Evolutionary conservation across 2,113 vertebrate species (phyloP).

Genomic region (Campylorhamphus procurvoides): DNA sequence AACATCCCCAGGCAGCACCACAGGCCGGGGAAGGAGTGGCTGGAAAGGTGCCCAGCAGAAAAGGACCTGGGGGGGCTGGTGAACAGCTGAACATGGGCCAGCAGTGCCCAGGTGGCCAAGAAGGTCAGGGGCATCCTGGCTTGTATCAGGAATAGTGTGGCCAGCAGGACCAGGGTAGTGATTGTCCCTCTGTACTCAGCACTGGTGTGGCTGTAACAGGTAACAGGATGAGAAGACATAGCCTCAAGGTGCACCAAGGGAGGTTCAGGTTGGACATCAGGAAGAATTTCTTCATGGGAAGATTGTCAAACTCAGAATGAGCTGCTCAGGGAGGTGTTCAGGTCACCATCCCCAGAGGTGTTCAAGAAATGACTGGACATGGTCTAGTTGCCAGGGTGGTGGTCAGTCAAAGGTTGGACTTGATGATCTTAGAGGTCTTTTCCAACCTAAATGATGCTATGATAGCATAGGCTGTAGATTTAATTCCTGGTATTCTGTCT

Average conservation of each 20-base stretch:
- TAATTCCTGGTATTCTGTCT: not conserved
- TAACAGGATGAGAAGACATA: too few species aligned
- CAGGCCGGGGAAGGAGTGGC: not conserved
- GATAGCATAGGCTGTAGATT: not conserved
- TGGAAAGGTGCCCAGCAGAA: not conserved
- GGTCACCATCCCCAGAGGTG: not conserved
- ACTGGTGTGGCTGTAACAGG: not conserved
- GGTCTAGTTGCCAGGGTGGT: too few species aligned
- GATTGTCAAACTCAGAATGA: not conserved
- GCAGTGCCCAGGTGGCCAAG: not conserved
- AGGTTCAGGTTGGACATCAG: not conserved
- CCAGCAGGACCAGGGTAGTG: not conserved
- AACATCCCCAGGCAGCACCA: not conserved
- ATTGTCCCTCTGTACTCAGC: fast-evolving
- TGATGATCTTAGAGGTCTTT: not conserved
- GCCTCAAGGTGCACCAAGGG: not conserved
- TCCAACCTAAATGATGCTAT: fast-evolving
- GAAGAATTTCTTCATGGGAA: not conserved
- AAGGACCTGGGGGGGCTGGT: not conserved
- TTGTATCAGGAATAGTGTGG: not conserved
- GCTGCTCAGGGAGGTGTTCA: not conserved
- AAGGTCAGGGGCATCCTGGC: not conserved
- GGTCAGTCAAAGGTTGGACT: not conserved
- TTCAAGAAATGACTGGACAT: not conserved
- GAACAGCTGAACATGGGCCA: not conserved